phyloP scores from a whole-genome alignment of 2,797 vertebrate species.

The Babyrousa celebensis region DNA sequence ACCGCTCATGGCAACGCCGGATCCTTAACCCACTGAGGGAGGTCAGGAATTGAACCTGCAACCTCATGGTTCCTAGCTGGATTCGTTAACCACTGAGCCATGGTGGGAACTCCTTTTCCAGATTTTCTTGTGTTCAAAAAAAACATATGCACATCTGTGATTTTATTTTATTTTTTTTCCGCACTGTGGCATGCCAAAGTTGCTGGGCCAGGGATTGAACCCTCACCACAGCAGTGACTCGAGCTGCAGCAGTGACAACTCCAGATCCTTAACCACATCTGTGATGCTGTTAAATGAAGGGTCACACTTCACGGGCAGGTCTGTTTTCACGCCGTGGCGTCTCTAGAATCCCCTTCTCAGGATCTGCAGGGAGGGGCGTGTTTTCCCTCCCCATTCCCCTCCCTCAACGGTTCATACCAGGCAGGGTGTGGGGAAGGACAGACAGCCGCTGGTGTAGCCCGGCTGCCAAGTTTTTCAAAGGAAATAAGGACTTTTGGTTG shows the following conservation, averaged over 20 bases:
- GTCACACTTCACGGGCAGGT: fast-evolving
- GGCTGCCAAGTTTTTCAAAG: conserved; percentile 75
- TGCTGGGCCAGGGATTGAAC: no score
- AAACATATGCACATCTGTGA: no score
- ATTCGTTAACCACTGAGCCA: no score
- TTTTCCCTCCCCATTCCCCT: background rate
- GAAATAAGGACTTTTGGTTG: conserved; percentile 73
- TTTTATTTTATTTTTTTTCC: no score
- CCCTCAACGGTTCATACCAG: background rate
- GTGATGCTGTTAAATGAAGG: background rate
- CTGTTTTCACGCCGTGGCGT: fast-evolving
- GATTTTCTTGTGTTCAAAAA: background rate
- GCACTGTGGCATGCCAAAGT: no score
- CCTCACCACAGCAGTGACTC: no score
- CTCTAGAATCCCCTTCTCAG: background rate
- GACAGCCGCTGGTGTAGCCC: background rate
- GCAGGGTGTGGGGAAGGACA: conserved; percentile 35
- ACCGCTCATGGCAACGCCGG: no score
- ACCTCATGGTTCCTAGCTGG: no score
- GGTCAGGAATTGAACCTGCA: no score
- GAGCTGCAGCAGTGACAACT: no score
- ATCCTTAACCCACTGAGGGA: no score
- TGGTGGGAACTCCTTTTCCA: background rate
- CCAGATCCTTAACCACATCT: no score
- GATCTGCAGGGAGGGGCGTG: background rate